Conservation (phyloP, 2,797 vertebrate species). For the Capromys pilorides region DNA sequence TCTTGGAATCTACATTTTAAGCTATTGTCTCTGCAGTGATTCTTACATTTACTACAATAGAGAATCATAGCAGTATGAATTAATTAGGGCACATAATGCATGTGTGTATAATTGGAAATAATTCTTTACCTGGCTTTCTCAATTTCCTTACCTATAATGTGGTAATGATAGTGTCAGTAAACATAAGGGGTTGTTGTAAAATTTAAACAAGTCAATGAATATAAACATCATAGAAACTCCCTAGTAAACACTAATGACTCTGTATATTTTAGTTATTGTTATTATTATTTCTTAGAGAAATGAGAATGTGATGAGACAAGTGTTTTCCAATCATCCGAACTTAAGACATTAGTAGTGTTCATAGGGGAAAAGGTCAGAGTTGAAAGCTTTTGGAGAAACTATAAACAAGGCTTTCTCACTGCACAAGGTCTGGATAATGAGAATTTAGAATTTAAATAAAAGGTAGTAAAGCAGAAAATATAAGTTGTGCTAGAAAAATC, state of each 20-base stretch:
- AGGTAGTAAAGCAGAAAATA: neutral
- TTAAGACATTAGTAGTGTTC: neutral
- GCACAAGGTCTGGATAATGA: neutral
- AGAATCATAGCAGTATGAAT: neutral
- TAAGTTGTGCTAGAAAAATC: neutral
- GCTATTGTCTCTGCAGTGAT: neutral
- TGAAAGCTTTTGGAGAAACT: neutral
- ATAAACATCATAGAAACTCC: neutral
- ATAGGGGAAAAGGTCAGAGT: neutral
- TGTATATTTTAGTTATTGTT: neutral
- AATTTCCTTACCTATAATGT: neutral
- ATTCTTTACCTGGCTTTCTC: neutral
- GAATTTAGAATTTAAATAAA: conserved; percentile 10
- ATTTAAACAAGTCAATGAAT: neutral
- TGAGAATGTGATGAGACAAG: neutral
- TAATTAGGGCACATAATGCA: neutral
- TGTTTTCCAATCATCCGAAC: neutral
- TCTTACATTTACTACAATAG: neutral
- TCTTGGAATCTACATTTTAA: neutral
- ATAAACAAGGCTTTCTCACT: neutral
- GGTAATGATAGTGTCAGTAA: neutral
- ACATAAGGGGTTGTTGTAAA: neutral
- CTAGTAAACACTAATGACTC: neutral
- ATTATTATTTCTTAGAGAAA: neutral
- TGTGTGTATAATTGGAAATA: neutral